phyloP scores from a whole-genome alignment of 2,888 invertebrate genomes.

The Synergus umbraculus region DNA sequence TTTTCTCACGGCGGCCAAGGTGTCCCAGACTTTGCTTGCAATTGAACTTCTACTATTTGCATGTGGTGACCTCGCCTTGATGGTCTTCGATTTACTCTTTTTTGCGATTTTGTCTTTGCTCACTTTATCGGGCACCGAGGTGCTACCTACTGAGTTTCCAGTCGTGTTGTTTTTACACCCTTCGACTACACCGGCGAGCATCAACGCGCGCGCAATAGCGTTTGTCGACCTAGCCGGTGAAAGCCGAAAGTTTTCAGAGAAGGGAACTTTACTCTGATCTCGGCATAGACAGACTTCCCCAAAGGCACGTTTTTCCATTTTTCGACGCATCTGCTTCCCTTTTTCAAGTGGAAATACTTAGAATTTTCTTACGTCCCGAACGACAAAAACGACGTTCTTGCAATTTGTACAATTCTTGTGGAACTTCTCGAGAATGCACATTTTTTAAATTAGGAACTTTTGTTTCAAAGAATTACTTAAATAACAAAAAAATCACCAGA shows the following conservation, averaged over 20 bases:
- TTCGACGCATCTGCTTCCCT: constrained; percentile 33
- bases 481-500: too few species aligned
- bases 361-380: constrained; percentile 6
- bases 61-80: constrained; percentile 55
- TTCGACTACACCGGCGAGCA: constrained; percentile 30
- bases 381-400: constrained; percentile 12
- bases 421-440: background rate
- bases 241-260: constrained; percentile 26
- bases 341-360: constrained; percentile 27
- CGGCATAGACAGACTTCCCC: constrained; percentile 36
- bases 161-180: constrained; percentile 41
- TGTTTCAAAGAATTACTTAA: background rate
- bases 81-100: constrained; percentile 60
- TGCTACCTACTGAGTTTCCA: constrained; percentile 51
- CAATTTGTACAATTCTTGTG: constrained; percentile 12
- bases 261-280: constrained; percentile 14
- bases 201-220: constrained; percentile 39
- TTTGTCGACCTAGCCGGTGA: constrained; percentile 24
- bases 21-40: constrained; percentile 70
- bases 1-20: constrained; percentile 65
- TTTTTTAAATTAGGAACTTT: background rate
- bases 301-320: constrained; percentile 15
- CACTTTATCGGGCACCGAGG: constrained; percentile 59
- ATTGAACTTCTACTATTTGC: constrained; percentile 58
- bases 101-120: constrained; percentile 64